These are phyloP conservation scores for Semnornis frantzii DNA, from an alignment of 2,113 vertebrate genomes.

Conservation along the genomic window DNA sequence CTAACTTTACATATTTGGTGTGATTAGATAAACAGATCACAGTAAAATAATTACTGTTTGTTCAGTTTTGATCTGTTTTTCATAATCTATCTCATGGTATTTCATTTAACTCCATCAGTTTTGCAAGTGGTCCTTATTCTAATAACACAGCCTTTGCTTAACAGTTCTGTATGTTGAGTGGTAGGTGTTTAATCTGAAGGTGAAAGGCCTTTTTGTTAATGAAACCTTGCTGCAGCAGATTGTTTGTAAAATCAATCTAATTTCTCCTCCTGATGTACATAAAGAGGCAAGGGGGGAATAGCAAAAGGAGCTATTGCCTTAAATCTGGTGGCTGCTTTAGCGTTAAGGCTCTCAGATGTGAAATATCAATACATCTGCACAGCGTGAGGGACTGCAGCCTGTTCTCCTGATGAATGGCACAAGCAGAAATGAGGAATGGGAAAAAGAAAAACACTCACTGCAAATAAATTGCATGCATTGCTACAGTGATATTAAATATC, in stretches of 20 bases:
- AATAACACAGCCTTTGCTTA: neutral
- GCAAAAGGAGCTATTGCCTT: neutral
- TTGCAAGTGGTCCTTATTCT: neutral
- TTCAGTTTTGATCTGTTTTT: neutral
- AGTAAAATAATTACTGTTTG: neutral
- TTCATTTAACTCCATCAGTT: neutral
- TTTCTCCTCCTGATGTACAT: conserved; percentile 8
- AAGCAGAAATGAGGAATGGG: neutral
- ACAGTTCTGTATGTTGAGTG: neutral
- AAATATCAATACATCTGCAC: conserved; percentile 13
- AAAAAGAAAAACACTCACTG: neutral
- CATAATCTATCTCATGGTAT: neutral
- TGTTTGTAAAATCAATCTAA: conserved; percentile 3
- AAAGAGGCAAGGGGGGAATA: neutral
- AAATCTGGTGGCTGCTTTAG: conserved; percentile 6
- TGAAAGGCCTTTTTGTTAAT: neutral
- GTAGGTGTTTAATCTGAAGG: neutral
- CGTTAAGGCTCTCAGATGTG: neutral
- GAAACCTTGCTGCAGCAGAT: neutral
- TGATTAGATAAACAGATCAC: neutral
- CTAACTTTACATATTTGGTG: neutral
- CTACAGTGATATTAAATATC: neutral
- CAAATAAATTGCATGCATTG: neutral
- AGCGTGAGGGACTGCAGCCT: neutral
- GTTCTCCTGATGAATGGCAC: neutral